These are phyloP conservation scores for Ephestia elutella DNA, from an alignment of 1,140 invertebrate species.

Conservation along the genomic window DNA sequence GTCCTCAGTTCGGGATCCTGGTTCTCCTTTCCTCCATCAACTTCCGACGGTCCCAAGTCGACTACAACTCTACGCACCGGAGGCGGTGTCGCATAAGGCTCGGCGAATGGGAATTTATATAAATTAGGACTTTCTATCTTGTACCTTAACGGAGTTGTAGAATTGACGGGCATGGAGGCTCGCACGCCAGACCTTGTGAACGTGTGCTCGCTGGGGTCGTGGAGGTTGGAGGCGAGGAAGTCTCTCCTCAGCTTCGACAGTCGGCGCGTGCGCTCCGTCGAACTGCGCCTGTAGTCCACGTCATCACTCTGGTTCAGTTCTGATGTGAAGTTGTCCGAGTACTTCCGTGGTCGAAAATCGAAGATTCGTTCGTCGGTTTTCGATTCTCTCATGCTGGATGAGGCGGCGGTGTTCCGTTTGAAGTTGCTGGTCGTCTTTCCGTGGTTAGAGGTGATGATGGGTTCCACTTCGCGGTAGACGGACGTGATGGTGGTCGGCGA, in stretches of 20 bases:
- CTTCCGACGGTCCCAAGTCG: constrained; percentile 42
- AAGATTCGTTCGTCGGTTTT: constrained; percentile 48
- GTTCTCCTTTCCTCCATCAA: constrained; percentile 48
- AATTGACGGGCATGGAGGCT: constrained; percentile 54
- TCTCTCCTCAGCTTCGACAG: constrained; percentile 58
- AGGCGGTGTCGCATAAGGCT: constrained; percentile 62
- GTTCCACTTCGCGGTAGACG: constrained; percentile 50
- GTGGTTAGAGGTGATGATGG: constrained; percentile 65
- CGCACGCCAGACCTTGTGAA: constrained; percentile 54
- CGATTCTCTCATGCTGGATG: constrained; percentile 64
- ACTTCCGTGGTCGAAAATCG: constrained; percentile 61
- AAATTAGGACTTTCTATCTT: constrained; percentile 66
- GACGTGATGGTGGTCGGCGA: constrained; percentile 40
- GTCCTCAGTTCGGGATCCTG: constrained; percentile 35
- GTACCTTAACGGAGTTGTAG: constrained; percentile 42
- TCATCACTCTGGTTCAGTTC: constrained; percentile 61
- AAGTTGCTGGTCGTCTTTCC: constrained; percentile 64
- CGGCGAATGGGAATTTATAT: constrained; percentile 69
- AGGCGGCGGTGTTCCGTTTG: constrained; percentile 56
- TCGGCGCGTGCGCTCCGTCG: constrained; percentile 59
- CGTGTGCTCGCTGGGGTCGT: constrained; percentile 50
- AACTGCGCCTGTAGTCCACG: constrained; percentile 57
- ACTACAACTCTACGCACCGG: constrained; percentile 49
- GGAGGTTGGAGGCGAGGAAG: constrained; percentile 61
- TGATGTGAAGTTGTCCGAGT: constrained; percentile 67